Evolutionary conservation across 2,113 vertebrate species (phyloP), one percentile per base, ranked within the genome.

Genomic region (Nyctereutes procyonoides): DNA sequence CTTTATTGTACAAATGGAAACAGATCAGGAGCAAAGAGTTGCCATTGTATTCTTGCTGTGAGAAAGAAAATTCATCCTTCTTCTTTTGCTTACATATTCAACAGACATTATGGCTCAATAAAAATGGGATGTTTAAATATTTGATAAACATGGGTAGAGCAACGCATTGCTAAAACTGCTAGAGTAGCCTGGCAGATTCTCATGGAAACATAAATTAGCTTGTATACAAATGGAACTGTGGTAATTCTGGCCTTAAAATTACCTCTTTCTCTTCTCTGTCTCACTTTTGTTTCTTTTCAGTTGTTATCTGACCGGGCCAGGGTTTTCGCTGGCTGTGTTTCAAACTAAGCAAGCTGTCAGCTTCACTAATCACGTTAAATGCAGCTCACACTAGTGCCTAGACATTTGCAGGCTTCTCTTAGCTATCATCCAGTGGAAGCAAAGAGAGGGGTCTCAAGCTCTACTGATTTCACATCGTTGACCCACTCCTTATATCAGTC

Each of bases 61-160:
- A 89, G 88, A 92, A 89, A 85, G 84, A 67, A 92, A 9, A 19
- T 60, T 56, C 89, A 95, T 98, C 32, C 60, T 93, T 81, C 5
- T 97, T 95, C 98, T 95, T 97, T 97, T 89, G 48, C 73, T 90
- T 95, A 74, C n/a, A 77, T 97, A 98, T 97, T 97, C 93, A 81
- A 1, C 95, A 96, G 89, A 87, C 81, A 85, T 96, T 95, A 94
- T 62, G 51, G 90, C 62, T 86, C 89, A 93, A 93, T 95, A 93
- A 3, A 95, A 93, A 92, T 79, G 26, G 87, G 93, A 69, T 92
- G 97, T 97, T 98, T 91, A 98, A 96, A 97, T 98, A 98, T 98
- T 97, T 97, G 95, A 87, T 97, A 84, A 71, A 92, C 95, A 92
- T 26, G 80, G 89, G 91, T 82, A 60, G 93, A 87, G 51, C 93